These are phyloP conservation scores for Phodopus roborovskii DNA, from an alignment of 2,113 vertebrate species.

Conservation along the genomic window DNA sequence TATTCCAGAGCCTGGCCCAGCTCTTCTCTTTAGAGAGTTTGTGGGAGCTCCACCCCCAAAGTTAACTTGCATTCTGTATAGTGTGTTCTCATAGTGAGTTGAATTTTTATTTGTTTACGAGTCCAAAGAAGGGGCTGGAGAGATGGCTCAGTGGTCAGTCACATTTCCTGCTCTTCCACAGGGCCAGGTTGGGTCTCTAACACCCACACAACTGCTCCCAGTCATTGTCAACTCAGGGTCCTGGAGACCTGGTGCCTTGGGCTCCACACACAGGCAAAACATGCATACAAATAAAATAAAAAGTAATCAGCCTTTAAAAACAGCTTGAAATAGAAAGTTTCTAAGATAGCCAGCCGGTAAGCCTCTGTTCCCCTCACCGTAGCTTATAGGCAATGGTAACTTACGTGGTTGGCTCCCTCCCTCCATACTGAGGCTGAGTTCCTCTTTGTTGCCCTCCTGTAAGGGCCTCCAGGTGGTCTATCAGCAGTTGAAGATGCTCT, in stretches of 20 bases:
- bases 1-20: not conserved
- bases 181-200: not conserved
- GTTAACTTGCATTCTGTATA: constrained; percentile 17
- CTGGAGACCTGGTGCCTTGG: not conserved
- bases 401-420: not conserved
- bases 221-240: not conserved
- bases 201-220: not conserved
- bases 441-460: not conserved
- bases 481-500: not conserved
- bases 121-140: not conserved
- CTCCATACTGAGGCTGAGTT: not conserved
- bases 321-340: not conserved
- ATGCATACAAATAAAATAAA: not conserved
- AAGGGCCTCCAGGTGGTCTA: not conserved
- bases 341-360: not conserved
- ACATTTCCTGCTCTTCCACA: not conserved
- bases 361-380: constrained; percentile 3
- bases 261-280: not conserved
- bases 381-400: not conserved
- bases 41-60: not conserved
- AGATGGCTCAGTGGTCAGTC: not conserved
- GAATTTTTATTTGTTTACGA: not conserved
- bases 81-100: not conserved
- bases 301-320: not conserved
- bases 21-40: constrained; percentile 6